Base-by-base conservation (phyloP, 2,888 invertebrate species). In the Hirudinaria manillensis region DNA sequence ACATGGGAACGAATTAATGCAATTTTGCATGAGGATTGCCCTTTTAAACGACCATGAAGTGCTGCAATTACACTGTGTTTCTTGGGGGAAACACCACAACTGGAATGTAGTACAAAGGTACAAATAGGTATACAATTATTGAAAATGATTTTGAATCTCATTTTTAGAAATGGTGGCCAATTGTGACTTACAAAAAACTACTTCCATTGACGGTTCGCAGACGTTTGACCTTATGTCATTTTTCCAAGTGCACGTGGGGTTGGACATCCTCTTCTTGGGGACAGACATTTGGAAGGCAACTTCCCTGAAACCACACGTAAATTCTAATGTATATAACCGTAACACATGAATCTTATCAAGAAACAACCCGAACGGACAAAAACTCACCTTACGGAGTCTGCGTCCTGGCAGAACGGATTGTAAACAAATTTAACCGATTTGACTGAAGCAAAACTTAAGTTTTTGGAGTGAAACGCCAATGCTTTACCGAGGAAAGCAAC, bases 251-350 rank as follows among this genome's bases (percentile, higher is more conserved):
- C 76, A 76, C 21, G 70, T 34, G n/a, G 76, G 76, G 61, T 76
- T 76, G 1, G 76, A 70, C n/a, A 70, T 7, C 13, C 74, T 53
- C 68, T 74, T 68, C 67, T 74, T 74, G 27, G 74, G 74, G 13
- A 76, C 74, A 4, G 68, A 66, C 70, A 76, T 24, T 68, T 76
- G 76, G 70, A 76, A 76, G 38, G 73, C 68, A 34, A 70, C 74
- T 27, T 76, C 74, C 51, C 76, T 74, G 70, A 38, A 75, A 45
- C 45, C 13, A 45, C 45, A 45, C 3, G 45, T 10, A 1, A 66
- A 66, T 38, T n/a, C 45, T 24, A 51, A 21, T 74, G 29, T 38
- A 45, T 21, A 24, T 74, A 32, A 66, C 19, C 27, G 24, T 36
- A 6, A 72, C 29, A 10, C 55, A 74, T 61, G 45, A 16, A 56